These are phyloP conservation scores for Corythoichthys intestinalis DNA, from an alignment of 2,113 vertebrate genomes.

Conservation along the genomic window DNA sequence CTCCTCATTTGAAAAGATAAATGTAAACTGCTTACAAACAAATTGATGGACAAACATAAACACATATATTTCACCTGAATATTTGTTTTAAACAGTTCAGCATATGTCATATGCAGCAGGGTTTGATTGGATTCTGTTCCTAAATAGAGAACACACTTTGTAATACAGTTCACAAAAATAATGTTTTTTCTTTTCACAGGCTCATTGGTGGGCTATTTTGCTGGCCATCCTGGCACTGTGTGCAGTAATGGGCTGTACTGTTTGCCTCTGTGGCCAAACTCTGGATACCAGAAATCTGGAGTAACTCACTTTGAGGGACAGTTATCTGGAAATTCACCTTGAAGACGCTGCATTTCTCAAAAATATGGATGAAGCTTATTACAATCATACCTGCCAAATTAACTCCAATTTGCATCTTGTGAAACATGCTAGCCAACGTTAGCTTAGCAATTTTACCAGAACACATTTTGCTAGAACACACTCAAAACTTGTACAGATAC, in stretches of 20 bases:
- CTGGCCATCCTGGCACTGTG: slow-evolving; percentile 68
- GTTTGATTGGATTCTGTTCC: too few species aligned
- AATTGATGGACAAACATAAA: too few species aligned
- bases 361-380: background rate
- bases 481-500: background rate
- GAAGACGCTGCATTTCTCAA: background rate
- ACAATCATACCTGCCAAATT: background rate
- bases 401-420: background rate
- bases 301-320: slow-evolving; percentile 1
- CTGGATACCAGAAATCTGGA: slow-evolving; percentile 46
- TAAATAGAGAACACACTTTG: background rate
- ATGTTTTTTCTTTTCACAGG: slow-evolving; percentile 44
- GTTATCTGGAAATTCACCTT: background rate
- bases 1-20: background rate
- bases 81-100: background rate
- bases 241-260: slow-evolving; percentile 68
- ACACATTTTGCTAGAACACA: background rate
- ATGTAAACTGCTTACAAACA: too few species aligned
- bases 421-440: background rate
- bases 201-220: slow-evolving; percentile 75
- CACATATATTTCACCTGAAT: background rate
- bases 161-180: background rate
- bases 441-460: background rate
- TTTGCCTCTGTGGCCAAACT: slow-evolving; percentile 67
- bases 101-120: background rate